Percentiles rank a stretch among this genome's conserved stretches.
phyloP scores from a whole-genome alignment of 1,140 invertebrate species.

The Agrypnia vestita region DNA sequence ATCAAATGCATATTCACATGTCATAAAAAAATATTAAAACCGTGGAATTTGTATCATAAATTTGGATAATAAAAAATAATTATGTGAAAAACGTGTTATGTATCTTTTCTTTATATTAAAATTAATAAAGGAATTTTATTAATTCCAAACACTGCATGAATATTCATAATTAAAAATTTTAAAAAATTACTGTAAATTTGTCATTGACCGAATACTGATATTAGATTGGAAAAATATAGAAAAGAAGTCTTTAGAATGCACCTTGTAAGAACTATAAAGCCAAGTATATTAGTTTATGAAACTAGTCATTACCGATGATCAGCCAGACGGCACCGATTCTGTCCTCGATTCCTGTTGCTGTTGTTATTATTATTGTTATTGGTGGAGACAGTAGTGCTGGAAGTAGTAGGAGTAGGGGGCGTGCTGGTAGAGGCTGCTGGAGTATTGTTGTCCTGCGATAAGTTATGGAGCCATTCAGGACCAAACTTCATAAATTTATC shows the following conservation, averaged over 20 bases:
- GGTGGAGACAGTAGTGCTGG: background rate
- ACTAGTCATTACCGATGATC: slow-evolving; percentile 10
- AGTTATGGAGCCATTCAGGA: slow-evolving; percentile 46
- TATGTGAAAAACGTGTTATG: no score
- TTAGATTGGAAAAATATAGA: background rate
- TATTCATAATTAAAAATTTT: background rate
- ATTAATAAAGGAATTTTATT: background rate
- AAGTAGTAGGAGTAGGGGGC: background rate
- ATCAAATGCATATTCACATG: no score
- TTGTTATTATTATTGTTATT: background rate
- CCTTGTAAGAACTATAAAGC: background rate
- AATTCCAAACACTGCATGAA: background rate
- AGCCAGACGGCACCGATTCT: slow-evolving; percentile 12
- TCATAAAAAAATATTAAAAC: no score
- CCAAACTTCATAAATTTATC: slow-evolving; percentile 53
- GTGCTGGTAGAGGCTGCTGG: background rate
- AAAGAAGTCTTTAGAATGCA: background rate
- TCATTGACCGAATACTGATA: background rate
- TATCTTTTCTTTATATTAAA: no score
- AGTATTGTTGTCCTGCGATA: slow-evolving; percentile 38
- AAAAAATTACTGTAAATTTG: background rate
- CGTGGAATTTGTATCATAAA: no score
- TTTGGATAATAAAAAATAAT: no score
- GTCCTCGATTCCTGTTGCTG: background rate
- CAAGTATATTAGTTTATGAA: no score